Conservation (phyloP, 1,140 invertebrate genomes). For the Procambarus clarkii region DNA sequence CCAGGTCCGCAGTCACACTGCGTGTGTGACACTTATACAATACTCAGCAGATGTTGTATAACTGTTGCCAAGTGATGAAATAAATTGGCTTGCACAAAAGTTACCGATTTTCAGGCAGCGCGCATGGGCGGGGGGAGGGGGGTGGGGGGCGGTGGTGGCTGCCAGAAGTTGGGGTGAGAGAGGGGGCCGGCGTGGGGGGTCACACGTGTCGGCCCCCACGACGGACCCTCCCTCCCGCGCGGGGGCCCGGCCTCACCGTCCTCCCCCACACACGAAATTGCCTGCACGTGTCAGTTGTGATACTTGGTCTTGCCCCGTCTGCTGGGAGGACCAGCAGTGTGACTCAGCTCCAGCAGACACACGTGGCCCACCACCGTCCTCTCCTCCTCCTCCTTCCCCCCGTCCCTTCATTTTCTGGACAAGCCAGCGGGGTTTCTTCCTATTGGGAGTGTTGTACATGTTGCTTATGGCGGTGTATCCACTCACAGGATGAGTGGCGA, state of each 20-base stretch:
- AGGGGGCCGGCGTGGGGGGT: not conserved
- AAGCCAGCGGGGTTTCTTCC: too few species aligned
- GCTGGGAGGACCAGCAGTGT: not conserved
- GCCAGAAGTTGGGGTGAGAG: not conserved
- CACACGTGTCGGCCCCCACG: not conserved
- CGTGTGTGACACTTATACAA: too few species aligned
- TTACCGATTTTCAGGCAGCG: constrained; percentile 29
- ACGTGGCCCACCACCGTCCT: not conserved
- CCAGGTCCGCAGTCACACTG: too few species aligned
- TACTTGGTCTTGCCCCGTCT: not conserved
- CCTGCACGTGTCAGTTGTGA: not conserved
- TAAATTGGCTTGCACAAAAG: constrained; percentile 31
- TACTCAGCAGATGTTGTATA: not conserved
- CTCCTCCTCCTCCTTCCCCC: not conserved
- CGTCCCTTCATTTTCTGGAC: not conserved
- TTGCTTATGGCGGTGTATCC: too few species aligned
- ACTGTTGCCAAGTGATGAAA: constrained; percentile 26
- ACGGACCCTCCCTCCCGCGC: not conserved
- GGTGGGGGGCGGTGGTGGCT: not conserved
- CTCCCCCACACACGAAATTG: not conserved
- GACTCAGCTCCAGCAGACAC: not conserved
- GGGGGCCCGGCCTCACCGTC: not conserved
- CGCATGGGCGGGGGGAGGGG: not conserved
- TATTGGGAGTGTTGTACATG: too few species aligned
- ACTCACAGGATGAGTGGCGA: too few species aligned